Evolutionary conservation across 2,797 vertebrate species (phyloP).

Genomic region (Notolabrus celidotus): DNA sequence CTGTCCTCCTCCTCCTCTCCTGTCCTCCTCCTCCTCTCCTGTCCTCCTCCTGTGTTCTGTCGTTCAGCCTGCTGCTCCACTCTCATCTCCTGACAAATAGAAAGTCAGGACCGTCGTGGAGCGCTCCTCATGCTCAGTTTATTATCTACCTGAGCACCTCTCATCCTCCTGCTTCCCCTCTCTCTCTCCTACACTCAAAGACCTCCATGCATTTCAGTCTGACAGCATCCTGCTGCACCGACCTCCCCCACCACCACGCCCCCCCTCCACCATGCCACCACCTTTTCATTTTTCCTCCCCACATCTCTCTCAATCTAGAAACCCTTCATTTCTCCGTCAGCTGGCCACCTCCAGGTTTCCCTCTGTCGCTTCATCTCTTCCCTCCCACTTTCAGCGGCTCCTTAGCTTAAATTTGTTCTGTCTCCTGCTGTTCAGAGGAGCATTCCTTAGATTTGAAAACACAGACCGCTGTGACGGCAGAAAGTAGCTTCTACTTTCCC

Average conservation of each 20-base stretch:
- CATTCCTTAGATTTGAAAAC: slow-evolving; percentile 9
- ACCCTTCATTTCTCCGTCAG: slow-evolving; percentile 13
- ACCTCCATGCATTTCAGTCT: slow-evolving; percentile 8
- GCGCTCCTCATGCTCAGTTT: slow-evolving; percentile 36
- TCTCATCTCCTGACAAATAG: slow-evolving; percentile 47
- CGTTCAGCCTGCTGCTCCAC: slow-evolving; percentile 17
- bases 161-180: slow-evolving; percentile 11
- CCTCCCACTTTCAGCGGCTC: slow-evolving; percentile 51
- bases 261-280: too few species aligned
- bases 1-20: not conserved
- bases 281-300: slow-evolving; percentile 26
- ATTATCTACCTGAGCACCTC: slow-evolving; percentile 45
- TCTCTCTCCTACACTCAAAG: not conserved
- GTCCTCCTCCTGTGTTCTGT: not conserved
- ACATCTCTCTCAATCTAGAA: slow-evolving; percentile 5
- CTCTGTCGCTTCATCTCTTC: slow-evolving; percentile 35
- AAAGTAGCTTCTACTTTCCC: slow-evolving; percentile 8
- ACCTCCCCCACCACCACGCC: too few species aligned
- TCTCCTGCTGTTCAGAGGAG: slow-evolving; percentile 38
- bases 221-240: slow-evolving; percentile 16
- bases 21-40: not conserved
- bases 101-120: not conserved
- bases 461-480: slow-evolving; percentile 1
- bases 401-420: slow-evolving; percentile 30
- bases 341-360: slow-evolving; percentile 40